Conservation (phyloP, 2,797 vertebrate genomes). For the Pipistrellus pipistrellus region DNA sequence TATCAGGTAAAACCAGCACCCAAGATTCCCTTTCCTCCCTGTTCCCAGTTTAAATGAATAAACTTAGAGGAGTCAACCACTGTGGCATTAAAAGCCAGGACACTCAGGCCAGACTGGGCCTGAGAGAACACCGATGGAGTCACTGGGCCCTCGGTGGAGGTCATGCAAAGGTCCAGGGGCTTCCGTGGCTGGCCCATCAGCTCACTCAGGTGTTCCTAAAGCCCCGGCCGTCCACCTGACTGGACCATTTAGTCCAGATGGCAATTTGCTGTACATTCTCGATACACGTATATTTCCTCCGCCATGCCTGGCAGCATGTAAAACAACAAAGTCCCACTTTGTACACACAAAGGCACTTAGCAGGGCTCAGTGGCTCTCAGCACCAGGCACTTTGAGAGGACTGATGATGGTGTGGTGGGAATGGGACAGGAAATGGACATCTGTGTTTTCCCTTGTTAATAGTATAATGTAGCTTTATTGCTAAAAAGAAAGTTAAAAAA, state of each 20-base stretch:
- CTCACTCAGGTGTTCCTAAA: conserved; percentile 96
- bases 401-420: conserved; percentile 89
- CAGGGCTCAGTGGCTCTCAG: conserved; percentile 88
- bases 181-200: conserved; percentile 87
- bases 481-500: conserved; percentile 83
- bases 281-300: conserved; percentile 91
- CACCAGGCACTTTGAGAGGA: conserved; percentile 90
- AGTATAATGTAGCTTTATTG: conserved; percentile 89
- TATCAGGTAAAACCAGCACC: conserved; percentile 71
- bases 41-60: conserved; percentile 82
- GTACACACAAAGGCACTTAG: conserved; percentile 92
- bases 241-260: conserved; percentile 93
- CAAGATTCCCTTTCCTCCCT: conserved; percentile 82
- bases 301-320: conserved; percentile 93
- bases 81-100: conserved; percentile 84
- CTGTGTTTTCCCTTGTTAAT: conserved; percentile 88
- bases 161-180: conserved; percentile 93
- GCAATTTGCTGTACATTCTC: conserved; percentile 95
- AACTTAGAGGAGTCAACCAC: conserved; percentile 84
- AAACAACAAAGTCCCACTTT: conserved; percentile 92
- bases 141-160: conserved; percentile 95
- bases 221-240: conserved; percentile 86
- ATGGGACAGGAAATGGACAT: conserved; percentile 89
- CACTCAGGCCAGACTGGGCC: conserved; percentile 80
- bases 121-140: conserved; percentile 89